Percentiles rank a stretch among this genome's conserved stretches.
These are phyloP conservation scores for Erythrocercus mccallii DNA, from an alignment of 2,113 vertebrate species.

Conservation along the genomic window DNA sequence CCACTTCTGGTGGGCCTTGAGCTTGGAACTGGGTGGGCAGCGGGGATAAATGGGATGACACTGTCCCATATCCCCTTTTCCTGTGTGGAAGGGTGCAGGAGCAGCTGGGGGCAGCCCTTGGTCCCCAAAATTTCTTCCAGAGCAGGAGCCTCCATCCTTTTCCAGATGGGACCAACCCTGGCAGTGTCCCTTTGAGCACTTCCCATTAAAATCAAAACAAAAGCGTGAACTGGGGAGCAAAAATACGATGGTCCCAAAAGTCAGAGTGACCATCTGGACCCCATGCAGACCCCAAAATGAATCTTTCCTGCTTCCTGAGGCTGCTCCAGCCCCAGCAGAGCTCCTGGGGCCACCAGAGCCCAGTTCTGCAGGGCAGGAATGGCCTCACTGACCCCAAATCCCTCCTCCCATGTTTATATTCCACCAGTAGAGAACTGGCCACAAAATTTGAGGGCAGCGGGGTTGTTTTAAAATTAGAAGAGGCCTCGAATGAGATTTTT, in stretches of 20 bases:
- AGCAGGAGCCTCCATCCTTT: background rate
- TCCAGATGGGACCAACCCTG: rapidly evolving
- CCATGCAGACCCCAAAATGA: rapidly evolving
- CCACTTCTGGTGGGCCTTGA: background rate
- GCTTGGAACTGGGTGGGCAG: too few relatives aligned
- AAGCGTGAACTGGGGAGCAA: rapidly evolving
- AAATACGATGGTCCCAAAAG: rapidly evolving
- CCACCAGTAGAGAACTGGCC: rapidly evolving
- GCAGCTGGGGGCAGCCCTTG: background rate
- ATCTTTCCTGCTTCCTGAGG: rapidly evolving
- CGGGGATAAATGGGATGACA: background rate
- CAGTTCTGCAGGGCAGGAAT: background rate
- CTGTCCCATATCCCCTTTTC: background rate
- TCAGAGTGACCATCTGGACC: background rate
- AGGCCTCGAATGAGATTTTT: background rate
- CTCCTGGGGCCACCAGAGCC: background rate
- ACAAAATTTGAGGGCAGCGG: rapidly evolving
- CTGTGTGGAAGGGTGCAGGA: rapidly evolving
- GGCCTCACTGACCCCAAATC: background rate
- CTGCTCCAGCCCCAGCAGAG: background rate
- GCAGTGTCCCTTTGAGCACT: background rate
- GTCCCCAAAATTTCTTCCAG: background rate
- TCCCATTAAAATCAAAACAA: background rate
- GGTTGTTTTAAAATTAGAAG: background rate
- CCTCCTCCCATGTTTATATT: background rate